Base-by-base conservation (phyloP, 1,140 invertebrate genomes). In the Sycophaga agraensis region DNA sequence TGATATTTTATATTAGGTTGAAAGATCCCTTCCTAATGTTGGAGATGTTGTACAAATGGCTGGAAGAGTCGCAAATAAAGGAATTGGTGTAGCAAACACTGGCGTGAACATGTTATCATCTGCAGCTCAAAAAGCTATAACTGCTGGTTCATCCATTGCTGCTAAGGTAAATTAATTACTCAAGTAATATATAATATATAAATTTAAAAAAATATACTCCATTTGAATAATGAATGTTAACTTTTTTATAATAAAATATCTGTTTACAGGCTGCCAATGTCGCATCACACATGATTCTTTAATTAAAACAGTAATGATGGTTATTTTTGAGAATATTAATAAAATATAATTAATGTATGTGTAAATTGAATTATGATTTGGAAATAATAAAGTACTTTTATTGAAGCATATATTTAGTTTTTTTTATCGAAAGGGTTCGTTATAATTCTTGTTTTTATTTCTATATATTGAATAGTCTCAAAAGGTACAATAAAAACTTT, bases 41-140 rank as follows among this genome's bases (percentile, higher is more conserved):
- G n/a, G n/a, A n/a, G n/a, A n/a, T n/a, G n/a, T n/a, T n/a, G n/a
- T n/a, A n/a, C n/a, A n/a, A n/a, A n/a, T 31, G 5, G 28, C 28
- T 11, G 28, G 28, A 4, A 31, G 28, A 11, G 34, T 58, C 1
- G 56, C 45, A 1, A 48, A 58, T 2, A 26, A 48, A 39, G 56
- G 56, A 8, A 40, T 58, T 8, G 21, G 40, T 6, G 56, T 35
- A 16, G 56, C 45, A n/a, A 49, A 19, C 5, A 49, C 34, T 26
- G 56, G 56, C 12, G 16, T 31, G 0, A 31, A 39, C 7, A 17
- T 49, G 1, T 17, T 49, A 40, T 24, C 43, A 2, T 3, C 34
- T 17, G 45, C 45, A 7, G 45, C 45, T 5, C 46, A 58, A n/a
- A 19, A 49, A 35, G 56, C 56, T 16, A 40, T 58, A 6, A 19